Base-by-base conservation (phyloP, 2,797 vertebrate species). In the Uromys caudimaculatus region DNA sequence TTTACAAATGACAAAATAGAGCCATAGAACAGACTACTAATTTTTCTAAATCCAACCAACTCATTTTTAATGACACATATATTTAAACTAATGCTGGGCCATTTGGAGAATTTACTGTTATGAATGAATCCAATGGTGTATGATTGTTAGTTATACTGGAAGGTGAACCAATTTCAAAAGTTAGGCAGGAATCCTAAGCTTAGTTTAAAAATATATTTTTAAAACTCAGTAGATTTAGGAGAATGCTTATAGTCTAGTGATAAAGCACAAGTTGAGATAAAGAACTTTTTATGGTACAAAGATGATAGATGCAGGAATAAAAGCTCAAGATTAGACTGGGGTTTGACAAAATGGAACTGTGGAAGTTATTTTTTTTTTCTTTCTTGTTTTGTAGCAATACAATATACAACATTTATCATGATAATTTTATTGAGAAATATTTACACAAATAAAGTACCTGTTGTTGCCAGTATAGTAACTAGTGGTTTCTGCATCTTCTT, bases 351-450 rank as follows among this genome's bases (percentile, higher is more conserved):
- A 73, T 73, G 13, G 24, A 91, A 60, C 12, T 29, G 14, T 38
- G 78, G 47, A 64, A n/a, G 23, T 47, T 24, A 52, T 60, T 73
- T 73, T 10, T 4, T 81, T 92, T 88, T 73, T 50, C 9, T 67
- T 84, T 24, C 21, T 95, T 94, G 52, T 67, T 56, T 19, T 67
- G 14, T 56, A 56, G 76, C 21, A 81, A 76, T 6, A 56, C 44
- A 23, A 12, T 54, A 76, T 41, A 10, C 6, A 56, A 24, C 13
- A 82, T 82, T 78, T 83, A 50, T 88, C 19, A 81, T 69, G n/a
- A 91, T 81, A 44, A 81, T 86, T 62, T 89, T 73, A 84, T 60
- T 56, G 64, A 91, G 41, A 93, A 79, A 85, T 94, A 2, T 81
- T 94, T 76, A 62, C 54, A 85, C 23, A 88, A 76, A 78, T 75